A percentile compares a stretch with the other conserved stretches of the same genome.
Evolutionary conservation across 2,797 vertebrate species (phyloP).

Genomic region (Synanceia verrucosa): DNA sequence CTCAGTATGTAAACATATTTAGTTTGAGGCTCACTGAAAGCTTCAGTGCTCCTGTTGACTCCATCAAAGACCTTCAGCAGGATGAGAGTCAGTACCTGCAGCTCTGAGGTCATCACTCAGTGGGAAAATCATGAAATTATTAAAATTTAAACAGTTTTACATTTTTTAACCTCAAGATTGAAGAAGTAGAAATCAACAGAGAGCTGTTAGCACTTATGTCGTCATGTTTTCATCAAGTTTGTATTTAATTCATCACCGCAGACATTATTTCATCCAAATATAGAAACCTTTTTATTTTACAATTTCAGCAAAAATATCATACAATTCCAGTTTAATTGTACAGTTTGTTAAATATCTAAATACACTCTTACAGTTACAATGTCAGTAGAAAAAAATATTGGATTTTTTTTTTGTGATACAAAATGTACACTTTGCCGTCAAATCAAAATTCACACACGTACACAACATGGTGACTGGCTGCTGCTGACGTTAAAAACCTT

Average conservation of each 20-base stretch:
- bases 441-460: conserved; percentile 38
- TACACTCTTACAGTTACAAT: conserved; percentile 76
- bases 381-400: conserved; percentile 81
- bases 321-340: conserved; percentile 79
- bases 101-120: background rate
- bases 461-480: conserved; percentile 38
- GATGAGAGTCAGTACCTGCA: background rate
- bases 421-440: conserved; percentile 70
- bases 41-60: background rate
- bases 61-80: background rate
- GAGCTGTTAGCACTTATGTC: background rate
- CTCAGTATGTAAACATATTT: background rate
- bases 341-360: conserved; percentile 83
- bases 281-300: conserved; percentile 82
- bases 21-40: background rate
- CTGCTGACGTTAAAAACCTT: conserved; percentile 53
- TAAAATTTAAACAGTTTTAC: background rate
- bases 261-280: conserved; percentile 74
- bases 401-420: conserved; percentile 63
- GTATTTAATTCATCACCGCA: background rate
- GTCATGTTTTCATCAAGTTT: background rate
- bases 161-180: background rate
- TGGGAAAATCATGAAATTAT: too few relatives aligned
- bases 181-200: background rate
- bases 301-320: conserved; percentile 82